phyloP scores from a whole-genome alignment of 2,113 vertebrate genomes.

The Amazona guildingii region DNA sequence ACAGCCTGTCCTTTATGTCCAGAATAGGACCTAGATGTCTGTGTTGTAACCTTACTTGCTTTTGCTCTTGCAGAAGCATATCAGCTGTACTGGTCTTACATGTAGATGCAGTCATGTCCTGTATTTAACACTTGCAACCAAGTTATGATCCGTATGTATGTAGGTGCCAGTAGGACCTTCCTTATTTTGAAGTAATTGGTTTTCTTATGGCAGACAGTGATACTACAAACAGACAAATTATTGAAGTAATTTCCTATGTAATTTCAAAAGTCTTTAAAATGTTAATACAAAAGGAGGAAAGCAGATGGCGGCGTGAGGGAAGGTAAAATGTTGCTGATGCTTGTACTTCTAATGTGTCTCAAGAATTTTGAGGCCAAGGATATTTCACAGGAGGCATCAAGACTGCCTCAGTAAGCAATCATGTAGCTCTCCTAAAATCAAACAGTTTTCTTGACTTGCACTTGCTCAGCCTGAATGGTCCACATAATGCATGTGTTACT shows the following conservation, averaged over 20 bases:
- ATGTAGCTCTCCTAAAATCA: not conserved
- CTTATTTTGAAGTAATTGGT: not conserved
- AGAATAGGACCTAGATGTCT: not conserved
- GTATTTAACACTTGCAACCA: not conserved
- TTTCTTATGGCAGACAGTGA: not conserved
- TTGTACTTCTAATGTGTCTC: rapidly evolving
- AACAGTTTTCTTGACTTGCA: not conserved
- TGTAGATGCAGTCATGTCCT: not conserved
- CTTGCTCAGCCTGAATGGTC: not conserved
- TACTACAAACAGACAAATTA: not conserved
- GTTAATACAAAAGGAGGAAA: not conserved
- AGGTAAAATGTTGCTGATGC: not conserved
- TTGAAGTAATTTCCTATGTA: not conserved
- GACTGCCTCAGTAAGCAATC: not conserved
- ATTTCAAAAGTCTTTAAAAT: not conserved
- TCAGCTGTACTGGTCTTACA: not conserved
- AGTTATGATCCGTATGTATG: not conserved
- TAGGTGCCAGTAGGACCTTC: not conserved
- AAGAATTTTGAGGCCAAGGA: not conserved
- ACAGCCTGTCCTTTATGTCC: not conserved
- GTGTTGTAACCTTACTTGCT: not conserved
- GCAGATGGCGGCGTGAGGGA: not conserved
- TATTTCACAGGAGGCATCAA: not conserved
- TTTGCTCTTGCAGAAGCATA: not conserved
- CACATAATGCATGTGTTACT: not conserved